Evolutionary conservation across 1,140 invertebrate species (phyloP).

Genomic region (Philopotamus ludificatus): DNA sequence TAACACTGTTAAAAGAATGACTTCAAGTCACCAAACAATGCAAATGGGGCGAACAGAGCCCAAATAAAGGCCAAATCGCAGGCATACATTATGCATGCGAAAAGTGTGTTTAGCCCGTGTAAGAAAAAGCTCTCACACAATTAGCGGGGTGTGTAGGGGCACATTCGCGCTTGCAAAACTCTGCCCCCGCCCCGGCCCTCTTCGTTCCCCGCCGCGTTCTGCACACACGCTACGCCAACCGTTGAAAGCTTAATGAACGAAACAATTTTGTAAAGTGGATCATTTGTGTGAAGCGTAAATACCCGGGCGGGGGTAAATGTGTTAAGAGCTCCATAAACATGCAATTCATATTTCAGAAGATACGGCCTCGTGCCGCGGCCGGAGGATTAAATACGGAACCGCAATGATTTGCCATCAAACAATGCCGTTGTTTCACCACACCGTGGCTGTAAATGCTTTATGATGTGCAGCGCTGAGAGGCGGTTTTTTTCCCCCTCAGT

Average conservation of each 20-base stretch:
- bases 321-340: slow-evolving; percentile 41
- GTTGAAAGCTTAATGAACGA: slow-evolving; percentile 40
- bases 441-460: too few species aligned
- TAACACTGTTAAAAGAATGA: too few species aligned
- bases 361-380: slow-evolving; percentile 20
- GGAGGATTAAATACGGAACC: not conserved
- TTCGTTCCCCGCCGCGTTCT: not conserved
- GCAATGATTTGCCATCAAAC: too few species aligned
- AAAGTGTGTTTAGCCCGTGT: too few species aligned
- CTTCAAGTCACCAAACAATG: too few species aligned
- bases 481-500: too few species aligned
- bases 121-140: slow-evolving; percentile 9
- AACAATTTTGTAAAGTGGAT: slow-evolving; percentile 42
- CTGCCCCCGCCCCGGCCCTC: too few species aligned
- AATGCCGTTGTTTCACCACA: too few species aligned
- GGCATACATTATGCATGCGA: too few species aligned
- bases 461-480: too few species aligned
- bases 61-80: too few species aligned
- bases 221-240: slow-evolving; percentile 3
- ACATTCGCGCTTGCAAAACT: not conserved
- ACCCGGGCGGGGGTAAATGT: slow-evolving; percentile 38
- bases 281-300: slow-evolving; percentile 39
- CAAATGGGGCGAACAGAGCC: too few species aligned
- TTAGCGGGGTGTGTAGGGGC: slow-evolving; percentile 11
- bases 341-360: slow-evolving; percentile 42